These are phyloP conservation scores for Catocala fraxini DNA, from an alignment of 2,888 invertebrate species.

Conservation along the genomic window DNA sequence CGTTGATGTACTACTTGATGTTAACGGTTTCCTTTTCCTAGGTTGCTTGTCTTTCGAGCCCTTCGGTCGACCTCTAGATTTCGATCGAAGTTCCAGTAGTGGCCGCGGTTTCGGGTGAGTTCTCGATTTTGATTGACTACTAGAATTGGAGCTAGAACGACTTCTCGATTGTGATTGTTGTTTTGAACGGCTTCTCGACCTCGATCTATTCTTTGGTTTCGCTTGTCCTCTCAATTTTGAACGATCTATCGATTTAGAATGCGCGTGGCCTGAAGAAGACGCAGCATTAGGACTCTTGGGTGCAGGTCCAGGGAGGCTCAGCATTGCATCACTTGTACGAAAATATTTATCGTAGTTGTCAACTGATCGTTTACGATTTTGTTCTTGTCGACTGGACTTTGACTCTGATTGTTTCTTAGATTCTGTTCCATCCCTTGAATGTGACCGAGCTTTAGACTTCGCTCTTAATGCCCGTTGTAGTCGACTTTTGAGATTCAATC, in stretches of 20 bases:
- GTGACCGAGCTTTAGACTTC: neutral
- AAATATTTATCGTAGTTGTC: neutral
- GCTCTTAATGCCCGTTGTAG: neutral
- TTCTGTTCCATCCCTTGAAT: neutral
- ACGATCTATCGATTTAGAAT: neutral
- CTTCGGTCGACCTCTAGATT: conserved; percentile 12
- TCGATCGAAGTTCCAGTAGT: conserved; percentile 1
- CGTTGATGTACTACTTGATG: neutral
- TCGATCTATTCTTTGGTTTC: neutral
- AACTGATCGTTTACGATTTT: neutral
- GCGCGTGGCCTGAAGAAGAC: neutral
- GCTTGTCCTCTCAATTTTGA: neutral
- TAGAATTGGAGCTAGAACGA: conserved; percentile 6
- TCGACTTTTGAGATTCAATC: neutral
- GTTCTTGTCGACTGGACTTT: neutral
- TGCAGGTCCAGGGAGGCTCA: neutral
- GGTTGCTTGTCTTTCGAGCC: conserved; percentile 19
- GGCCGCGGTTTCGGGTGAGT: neutral
- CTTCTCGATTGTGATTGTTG: conserved; percentile 1
- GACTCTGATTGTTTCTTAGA: neutral
- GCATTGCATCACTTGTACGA: neutral
- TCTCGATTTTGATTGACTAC: neutral
- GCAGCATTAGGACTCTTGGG: neutral
- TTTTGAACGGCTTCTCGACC: conserved; percentile 1
- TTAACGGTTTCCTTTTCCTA: conserved; percentile 15